These are phyloP conservation scores for Pipistrellus kuhlii DNA, from an alignment of 2,797 vertebrate genomes.

Conservation along the genomic window DNA sequence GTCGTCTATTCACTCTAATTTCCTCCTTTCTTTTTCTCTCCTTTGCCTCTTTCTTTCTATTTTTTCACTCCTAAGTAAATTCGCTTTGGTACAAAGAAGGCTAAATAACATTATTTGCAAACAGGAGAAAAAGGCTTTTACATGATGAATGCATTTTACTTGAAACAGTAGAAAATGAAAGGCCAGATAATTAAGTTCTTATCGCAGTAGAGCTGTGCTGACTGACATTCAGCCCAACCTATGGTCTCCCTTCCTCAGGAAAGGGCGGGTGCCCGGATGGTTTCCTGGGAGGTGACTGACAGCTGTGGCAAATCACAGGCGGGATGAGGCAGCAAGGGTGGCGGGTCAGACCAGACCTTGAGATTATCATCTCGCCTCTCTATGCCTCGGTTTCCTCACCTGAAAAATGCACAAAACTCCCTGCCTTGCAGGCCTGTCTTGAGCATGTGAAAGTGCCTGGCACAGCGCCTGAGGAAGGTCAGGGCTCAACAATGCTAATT, in stretches of 20 bases:
- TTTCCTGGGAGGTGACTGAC: slow-evolving; percentile 50
- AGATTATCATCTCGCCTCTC: neutral
- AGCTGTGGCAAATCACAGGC: slow-evolving; percentile 24
- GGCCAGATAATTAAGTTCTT: slow-evolving; percentile 70
- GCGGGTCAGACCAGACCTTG: neutral
- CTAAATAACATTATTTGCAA: slow-evolving; percentile 76
- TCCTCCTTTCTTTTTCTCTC: slow-evolving; percentile 57
- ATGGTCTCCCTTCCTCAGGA: neutral
- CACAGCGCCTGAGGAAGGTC: neutral
- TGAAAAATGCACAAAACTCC: neutral
- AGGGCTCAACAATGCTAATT: neutral
- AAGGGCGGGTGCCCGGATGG: neutral
- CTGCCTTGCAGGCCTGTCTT: neutral
- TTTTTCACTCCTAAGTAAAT: slow-evolving; percentile 54
- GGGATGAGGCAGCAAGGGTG: neutral
- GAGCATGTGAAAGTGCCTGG: neutral
- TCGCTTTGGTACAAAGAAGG: slow-evolving; percentile 65
- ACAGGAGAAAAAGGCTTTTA: slow-evolving; percentile 48
- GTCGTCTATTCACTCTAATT: slow-evolving; percentile 69
- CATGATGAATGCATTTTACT: slow-evolving; percentile 44
- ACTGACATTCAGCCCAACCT: slow-evolving; percentile 39
- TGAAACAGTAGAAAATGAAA: slow-evolving; percentile 55
- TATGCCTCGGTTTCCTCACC: neutral
- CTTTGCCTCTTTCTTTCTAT: slow-evolving; percentile 5
- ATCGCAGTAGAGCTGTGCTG: slow-evolving; percentile 9